phyloP scores from a whole-genome alignment of 2,113 vertebrate genomes.

The Phyllostomus discolor region DNA sequence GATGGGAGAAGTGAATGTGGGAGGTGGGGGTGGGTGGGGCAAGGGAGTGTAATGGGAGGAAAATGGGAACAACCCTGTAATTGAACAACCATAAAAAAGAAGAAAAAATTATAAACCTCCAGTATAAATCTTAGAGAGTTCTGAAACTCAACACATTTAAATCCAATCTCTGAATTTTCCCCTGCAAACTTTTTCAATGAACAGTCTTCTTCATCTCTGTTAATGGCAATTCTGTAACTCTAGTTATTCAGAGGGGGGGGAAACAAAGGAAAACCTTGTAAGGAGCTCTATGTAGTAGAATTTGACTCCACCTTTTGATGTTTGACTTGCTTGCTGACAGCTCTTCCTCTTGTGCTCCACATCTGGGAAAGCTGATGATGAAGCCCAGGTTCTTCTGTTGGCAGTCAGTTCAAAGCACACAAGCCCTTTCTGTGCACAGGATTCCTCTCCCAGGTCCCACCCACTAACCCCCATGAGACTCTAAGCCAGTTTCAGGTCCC shows the following conservation, averaged over 20 bases:
- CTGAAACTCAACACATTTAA: not conserved
- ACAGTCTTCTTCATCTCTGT: not conserved
- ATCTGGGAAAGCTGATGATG: not conserved
- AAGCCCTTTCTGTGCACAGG: not conserved
- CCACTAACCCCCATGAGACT: not conserved
- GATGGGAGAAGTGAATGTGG: too few relatives aligned
- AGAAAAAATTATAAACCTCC: not conserved
- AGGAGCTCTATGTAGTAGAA: not conserved
- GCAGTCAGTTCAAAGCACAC: not conserved
- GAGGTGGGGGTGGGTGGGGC: too few relatives aligned
- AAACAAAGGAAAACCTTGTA: not conserved
- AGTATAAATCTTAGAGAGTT: not conserved
- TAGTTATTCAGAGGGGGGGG: not conserved
- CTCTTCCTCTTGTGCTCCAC: too few relatives aligned
- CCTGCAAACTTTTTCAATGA: not conserved
- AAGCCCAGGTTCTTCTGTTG: not conserved
- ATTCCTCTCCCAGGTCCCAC: not conserved
- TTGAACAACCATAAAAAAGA: too few relatives aligned
- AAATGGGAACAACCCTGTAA: too few relatives aligned
- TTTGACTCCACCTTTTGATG: not conserved
- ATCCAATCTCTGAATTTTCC: not conserved
- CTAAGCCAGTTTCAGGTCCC: not conserved
- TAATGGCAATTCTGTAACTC: not conserved
- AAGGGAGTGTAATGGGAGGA: too few relatives aligned
- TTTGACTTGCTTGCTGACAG: not conserved